Base-by-base conservation (phyloP, 2,888 invertebrate species). In the Thereva nobilitata region DNA sequence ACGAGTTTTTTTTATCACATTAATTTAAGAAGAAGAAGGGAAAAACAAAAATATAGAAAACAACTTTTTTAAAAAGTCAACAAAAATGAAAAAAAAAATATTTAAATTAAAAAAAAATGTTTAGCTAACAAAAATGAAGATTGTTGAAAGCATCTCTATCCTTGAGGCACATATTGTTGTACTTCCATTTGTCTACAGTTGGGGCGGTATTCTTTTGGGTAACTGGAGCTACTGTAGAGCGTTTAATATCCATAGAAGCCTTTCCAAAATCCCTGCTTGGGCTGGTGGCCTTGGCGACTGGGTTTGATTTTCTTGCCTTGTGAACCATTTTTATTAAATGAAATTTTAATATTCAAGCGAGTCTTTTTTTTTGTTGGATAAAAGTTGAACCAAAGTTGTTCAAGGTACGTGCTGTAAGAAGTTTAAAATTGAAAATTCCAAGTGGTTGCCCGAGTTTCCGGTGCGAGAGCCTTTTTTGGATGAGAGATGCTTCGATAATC, bases 381-480 rank as follows among this genome's bases (percentile, higher is more conserved):
- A 10, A 45, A 41, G 7, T 6, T 9, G 4, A 37, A 37, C 4
- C 6, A 37, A 2, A 35, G n/a, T 44, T 9, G 47, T 68, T 81
- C 81, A 81, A 73, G 81, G 81, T 52, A 81, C 81, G 75, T 79
- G 77, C 70, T 81, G 78, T 56, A 81, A 74, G 38, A 78, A 74
- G 6, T 80, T 80, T 8, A 81, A 72, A 45, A 81, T 81, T 72
- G 78, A 75, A 34, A 81, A 76, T 74, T 81, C 81, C 68, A 81
- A 73, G 71, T 76, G 75, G 68, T 81, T 81, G 42, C 75, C 81
- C 50, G 80, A 77, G 71, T 81, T 81, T 49, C 80, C 81, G 10
- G 77, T 79, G 5, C 81, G 77, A 12, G 81, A 80, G 57, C 80
- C 80, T 73, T 77, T 80, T 69, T 73, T 74, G 50, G 76, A 77